Evolutionary conservation across 1,140 invertebrate species (phyloP), one percentile per base, ranked within the genome.

Genomic region (Pinna nobilis): DNA sequence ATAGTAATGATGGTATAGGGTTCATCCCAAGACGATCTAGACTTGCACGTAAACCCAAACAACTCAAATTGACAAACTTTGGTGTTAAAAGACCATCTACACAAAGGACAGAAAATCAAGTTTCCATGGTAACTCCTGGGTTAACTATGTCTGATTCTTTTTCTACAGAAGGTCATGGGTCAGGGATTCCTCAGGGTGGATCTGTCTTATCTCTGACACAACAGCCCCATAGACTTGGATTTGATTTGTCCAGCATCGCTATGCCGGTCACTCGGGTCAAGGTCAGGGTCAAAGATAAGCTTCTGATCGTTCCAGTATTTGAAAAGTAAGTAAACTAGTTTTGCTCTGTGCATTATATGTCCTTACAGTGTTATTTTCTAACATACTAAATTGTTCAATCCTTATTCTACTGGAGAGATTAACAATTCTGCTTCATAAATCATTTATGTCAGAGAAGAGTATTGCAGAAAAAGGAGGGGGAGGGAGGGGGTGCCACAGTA

Each of bases 251-350:
- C 3, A 3, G 72, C 68, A 39, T 41, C 28, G 32, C 32, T 32
- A 60, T 65, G 28, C 53, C 49, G 37, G 63, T 78, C 0, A 68
- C 76, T 65, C 77, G 77, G 33, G 30, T 83, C 20, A 80, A 76
- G 72, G 70, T 82, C n/a, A 78, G 47, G 30, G 78, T 83, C 13
- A 70, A 80, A 49, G 84, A 80, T 3, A 67, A 74, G 63, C 51
- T 82, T 5, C 64, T 84, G 11, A 35, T 86, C 11, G 77, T 83
- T 33, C 82, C 82, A 32, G 41, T 82, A 1, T 59, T 77, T 39
- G 47, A 55, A 64, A 70, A 33, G 76, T 78, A 55, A 49, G 67
- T 69, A 32, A n/a, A n/a, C n/a, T n/a, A n/a, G n/a, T n/a, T n/a
- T n/a, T n/a, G n/a, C n/a, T n/a, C n/a, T n/a, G n/a, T n/a, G n/a